Base-by-base conservation (phyloP, 2,113 vertebrate species). In the Zootoca vivipara region DNA sequence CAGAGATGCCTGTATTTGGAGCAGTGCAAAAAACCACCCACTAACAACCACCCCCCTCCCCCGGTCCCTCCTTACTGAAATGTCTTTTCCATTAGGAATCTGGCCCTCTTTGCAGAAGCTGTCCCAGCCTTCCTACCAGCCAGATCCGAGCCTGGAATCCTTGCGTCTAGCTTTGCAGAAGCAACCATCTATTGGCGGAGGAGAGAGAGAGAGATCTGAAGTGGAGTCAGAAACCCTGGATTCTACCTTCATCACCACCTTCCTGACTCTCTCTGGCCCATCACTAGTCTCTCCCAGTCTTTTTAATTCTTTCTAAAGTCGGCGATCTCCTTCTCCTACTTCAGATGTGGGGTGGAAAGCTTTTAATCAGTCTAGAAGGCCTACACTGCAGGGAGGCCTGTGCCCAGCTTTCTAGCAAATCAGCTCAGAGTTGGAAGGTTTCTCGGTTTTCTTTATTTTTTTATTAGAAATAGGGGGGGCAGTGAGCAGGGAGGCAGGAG, bases 171-270 rank as follows among this genome's bases (percentile, higher is more conserved):
- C n/a, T 33, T n/a, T 62, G 15, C 26, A 4, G 13, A 10, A 16
- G 3, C 10, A 8, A 15, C 2, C 5, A 1, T 26, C 58, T 56
- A 13, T 24, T 42, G 22, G 56, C 2, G 3, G 6, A 2, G 3
- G 4, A n/a, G 26, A 12, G 26, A 28, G 40, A 33, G 9, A 33
- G 33, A 10, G 40, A 82, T 67, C 26, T 33, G 24, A 30, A 35
- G n/a, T 5, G 8, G 33, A 15, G 72, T 38, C 85, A n/a, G 28
- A 28, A 78, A 40, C 4, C 62, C 74, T 7, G 56, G 13, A 40
- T 24, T 33, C 20, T 64, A 18, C 22, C 33, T 24, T 1, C 6
- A 13, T 16, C 33, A 3, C 35, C 24, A 5, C 35, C 35, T 4
- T 33, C 72, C 6, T 4, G 33, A 16, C 15, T 72, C 4, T 12